Evolutionary conservation across 2,888 invertebrate genomes (phyloP).

Genomic region (Clistopyga incitator): DNA sequence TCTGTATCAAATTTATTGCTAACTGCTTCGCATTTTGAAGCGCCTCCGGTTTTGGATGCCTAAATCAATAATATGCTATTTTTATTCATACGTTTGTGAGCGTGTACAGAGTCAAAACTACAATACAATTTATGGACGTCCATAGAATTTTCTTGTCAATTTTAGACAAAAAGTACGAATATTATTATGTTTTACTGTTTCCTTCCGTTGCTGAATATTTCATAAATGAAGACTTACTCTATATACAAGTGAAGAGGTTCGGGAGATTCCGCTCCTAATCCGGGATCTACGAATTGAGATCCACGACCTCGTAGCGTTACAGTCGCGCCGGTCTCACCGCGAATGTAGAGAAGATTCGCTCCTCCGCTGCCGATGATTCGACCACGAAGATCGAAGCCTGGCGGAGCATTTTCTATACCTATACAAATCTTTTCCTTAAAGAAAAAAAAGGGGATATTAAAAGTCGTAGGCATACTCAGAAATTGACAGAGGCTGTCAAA

Average conservation of each 20-base stretch:
- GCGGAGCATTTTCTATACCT: slow-evolving; percentile 91
- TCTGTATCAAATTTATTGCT: slow-evolving; percentile 92
- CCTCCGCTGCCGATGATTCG: slow-evolving; percentile 90
- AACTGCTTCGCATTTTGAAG: slow-evolving; percentile 90
- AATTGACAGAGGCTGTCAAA: no score
- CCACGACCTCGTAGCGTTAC: slow-evolving; percentile 90
- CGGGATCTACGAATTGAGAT: slow-evolving; percentile 87
- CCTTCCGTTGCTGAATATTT: not conserved
- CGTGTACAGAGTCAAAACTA: not conserved
- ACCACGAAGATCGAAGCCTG: slow-evolving; percentile 90
- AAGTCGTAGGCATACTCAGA: not conserved
- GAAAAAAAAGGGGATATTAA: not conserved
- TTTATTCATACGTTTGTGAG: not conserved
- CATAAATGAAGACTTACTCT: slow-evolving; percentile 85
- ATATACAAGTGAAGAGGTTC: slow-evolving; percentile 92
- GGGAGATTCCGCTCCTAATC: slow-evolving; percentile 86
- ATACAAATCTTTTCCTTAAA: slow-evolving; percentile 90
- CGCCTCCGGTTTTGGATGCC: slow-evolving; percentile 89
- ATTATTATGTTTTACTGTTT: no score
- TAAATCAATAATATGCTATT: slow-evolving; percentile 72
- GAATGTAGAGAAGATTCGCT: slow-evolving; percentile 91
- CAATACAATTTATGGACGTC: no score
- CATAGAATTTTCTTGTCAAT: no score
- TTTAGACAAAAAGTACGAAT: no score
- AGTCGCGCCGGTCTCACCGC: slow-evolving; percentile 91